Evolutionary conservation across 2,113 vertebrate species (phyloP), one percentile per base, ranked within the genome.

Genomic region (Diadophis punctatus): DNA sequence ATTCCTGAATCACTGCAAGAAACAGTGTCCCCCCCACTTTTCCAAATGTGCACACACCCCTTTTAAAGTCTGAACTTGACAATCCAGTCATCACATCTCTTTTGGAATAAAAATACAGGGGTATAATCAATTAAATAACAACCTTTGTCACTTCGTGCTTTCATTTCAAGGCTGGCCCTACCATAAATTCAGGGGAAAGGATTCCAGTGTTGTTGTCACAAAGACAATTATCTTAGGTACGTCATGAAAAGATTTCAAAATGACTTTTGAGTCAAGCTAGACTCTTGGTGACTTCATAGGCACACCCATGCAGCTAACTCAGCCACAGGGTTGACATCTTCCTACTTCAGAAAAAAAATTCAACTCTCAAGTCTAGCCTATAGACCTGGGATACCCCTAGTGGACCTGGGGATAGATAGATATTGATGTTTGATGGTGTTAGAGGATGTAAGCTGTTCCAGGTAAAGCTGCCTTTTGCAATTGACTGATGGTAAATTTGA

Each of bases 151-250:
- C n/a, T 80, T 80, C 0, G 8, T 43, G 8, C 7, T 80, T 80
- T 39, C 68, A 80, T 80, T 80, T 80, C 30, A 52, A 30, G 86
- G 16, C 20, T 93, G 39, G 93, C 90, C 14, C 27, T 94, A 74
- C 25, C 16, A 20, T 84, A 58, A 0, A 1, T 52, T 25, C 39
- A 56, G 18, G 49, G 80, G 8, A 49, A 93, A 56, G 90, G n/a
- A 94, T 95, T 92, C 56, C 43, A 85, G 0, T 91, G 91, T 93
- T 11, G n/a, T 30, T 27, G 43, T 46, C n/a, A 16, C 49, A 14
- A 63, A 90, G 60, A 6, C 16, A n/a, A 20, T 14, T 43, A 27
- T 20, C 80, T 48, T 56, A 10, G 55, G 11, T 16, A 56, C 46
- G 51, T 68, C 46, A 34, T 51, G 8, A 89, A 89, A 39, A 43